Percentiles rank a stretch among this genome's conserved stretches.
Evolutionary conservation across 2,888 invertebrate genomes (phyloP).

Genomic region (Aphidoletes aphidimyza): DNA sequence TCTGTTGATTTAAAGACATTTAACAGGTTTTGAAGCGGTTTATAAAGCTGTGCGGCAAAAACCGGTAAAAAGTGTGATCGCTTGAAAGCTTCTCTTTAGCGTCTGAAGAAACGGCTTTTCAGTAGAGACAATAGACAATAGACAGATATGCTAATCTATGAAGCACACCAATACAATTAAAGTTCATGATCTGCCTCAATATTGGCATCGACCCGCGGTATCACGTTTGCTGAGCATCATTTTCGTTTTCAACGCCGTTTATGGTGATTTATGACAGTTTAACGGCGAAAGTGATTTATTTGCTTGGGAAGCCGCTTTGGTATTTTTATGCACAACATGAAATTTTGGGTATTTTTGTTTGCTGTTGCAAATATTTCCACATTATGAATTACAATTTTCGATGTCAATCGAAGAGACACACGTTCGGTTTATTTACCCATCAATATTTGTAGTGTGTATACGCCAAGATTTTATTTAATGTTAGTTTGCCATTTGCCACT

Average conservation of each 20-base stretch:
- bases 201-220: too few relatives aligned
- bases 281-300: neutral
- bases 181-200: constrained; percentile 15
- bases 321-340: too few relatives aligned
- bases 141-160: neutral
- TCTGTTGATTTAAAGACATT: neutral
- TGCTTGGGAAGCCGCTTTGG: neutral
- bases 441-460: neutral
- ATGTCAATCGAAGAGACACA: neutral
- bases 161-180: neutral
- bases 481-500: neutral
- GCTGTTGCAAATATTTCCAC: neutral
- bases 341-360: too few relatives aligned
- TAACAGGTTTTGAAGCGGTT: neutral
- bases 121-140: neutral
- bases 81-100: too few relatives aligned
- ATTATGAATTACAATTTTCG: too few relatives aligned
- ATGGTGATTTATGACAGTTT: too few relatives aligned
- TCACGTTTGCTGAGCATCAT: too few relatives aligned
- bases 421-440: neutral
- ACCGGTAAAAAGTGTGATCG: too few relatives aligned
- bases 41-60: too few relatives aligned
- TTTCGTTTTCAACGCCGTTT: too few relatives aligned
- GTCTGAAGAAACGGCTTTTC: neutral
- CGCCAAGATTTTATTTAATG: neutral